Base-by-base conservation (phyloP, 2,797 vertebrate species). In the Hoplostethus mediterraneus region DNA sequence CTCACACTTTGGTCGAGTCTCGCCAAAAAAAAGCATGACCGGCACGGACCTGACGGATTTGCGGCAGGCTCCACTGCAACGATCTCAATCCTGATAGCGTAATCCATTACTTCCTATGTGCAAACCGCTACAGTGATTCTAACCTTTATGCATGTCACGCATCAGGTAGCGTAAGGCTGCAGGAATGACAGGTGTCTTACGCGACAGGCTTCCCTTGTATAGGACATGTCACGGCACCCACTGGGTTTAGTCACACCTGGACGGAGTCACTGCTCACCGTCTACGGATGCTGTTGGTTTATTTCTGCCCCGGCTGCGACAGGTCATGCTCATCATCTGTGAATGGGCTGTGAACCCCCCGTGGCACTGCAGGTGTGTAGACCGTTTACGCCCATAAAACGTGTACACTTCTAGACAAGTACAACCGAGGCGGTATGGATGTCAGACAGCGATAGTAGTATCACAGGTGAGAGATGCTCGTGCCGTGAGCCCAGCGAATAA, bases 221-320 rank as follows among this genome's bases (percentile, higher is more conserved):
- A 30, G 47, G 28, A 56, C 55, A 38, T 47, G 60, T 52, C 45
- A 51, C 57, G 64, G 65, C 54, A 80, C 75, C 74, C 36, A 45
- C 71, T 51, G 8, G 28, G 58, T 70, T 80, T 64, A 63, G 77
- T 79, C 80, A 73, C 82, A 87, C 73, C 85, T 92, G 82, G 92
- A 83, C 84, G 47, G 82, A 79, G 78, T 75, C 77, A 86, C 63
- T 80, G 58, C 51, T 40, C 51, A 51, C 63, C 68, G n/a, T 69
- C 65, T 63, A 62, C 65, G 75, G 68, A 71, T 69, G 71, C 71
- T 76, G 63, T 77, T 56, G 28, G 44, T 60, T 73, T 67, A 73
- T 65, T 74, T 56, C 51, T 69, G 68, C 58, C 80, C 75, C 69
- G 71, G 49, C 66, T 51, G 17, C 63, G 67, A 60, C 77, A 80